Evolutionary conservation across 2,113 vertebrate species (phyloP).

Genomic region (Lepus americanus): DNA sequence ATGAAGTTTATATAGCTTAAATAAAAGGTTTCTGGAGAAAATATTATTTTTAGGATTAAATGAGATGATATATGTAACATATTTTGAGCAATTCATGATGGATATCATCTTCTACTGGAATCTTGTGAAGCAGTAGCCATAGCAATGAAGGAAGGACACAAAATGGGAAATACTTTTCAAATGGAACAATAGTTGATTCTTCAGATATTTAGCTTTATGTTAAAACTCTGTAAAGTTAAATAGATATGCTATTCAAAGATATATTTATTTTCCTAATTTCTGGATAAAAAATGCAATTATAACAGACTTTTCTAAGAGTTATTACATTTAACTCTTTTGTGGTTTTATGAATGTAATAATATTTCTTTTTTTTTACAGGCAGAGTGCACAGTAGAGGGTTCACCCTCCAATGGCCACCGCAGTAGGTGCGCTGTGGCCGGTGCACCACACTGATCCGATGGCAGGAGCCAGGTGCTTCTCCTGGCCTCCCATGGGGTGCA

Average conservation of each 20-base stretch:
- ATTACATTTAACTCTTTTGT: not conserved
- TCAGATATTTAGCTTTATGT: not conserved
- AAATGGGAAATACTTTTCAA: not conserved
- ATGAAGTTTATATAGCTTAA: too few species aligned
- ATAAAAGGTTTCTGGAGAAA: too few species aligned
- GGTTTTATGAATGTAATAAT: not conserved
- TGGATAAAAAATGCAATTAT: not conserved
- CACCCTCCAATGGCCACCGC: too few species aligned
- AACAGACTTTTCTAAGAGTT: not conserved
- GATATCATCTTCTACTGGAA: not conserved
- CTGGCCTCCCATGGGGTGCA: too few species aligned
- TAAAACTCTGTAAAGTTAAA: not conserved
- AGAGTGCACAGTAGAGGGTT: too few species aligned
- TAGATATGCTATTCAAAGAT: not conserved
- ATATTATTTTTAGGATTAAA: not conserved
- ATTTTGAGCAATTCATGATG: not conserved
- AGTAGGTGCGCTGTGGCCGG: too few species aligned
- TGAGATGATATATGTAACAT: not conserved
- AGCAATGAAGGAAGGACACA: not conserved
- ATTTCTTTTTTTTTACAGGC: not conserved
- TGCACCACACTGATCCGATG: too few species aligned
- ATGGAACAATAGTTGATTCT: not conserved
- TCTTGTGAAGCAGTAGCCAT: not conserved
- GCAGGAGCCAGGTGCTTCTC: too few species aligned
- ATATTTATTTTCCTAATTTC: constrained; percentile 7